Percentiles rank a stretch among this genome's conserved stretches.
These are phyloP conservation scores for Oryctes rhinoceros DNA, from an alignment of 1,140 invertebrate species.

Conservation along the genomic window DNA sequence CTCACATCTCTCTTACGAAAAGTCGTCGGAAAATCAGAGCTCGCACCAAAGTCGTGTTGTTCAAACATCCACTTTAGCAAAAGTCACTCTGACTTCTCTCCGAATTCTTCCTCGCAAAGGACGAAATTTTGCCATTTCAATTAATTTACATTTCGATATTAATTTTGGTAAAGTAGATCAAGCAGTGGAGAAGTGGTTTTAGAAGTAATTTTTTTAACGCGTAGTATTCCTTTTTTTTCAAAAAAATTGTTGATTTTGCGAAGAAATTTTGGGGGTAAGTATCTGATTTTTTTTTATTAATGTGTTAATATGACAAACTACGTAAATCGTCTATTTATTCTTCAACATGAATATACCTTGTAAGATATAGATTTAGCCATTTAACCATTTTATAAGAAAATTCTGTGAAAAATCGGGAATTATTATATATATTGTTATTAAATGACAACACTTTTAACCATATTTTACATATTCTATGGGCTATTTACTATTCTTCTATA, in stretches of 20 bases:
- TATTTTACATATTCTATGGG: no score
- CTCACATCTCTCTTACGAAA: constrained; percentile 28
- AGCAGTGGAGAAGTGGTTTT: neutral
- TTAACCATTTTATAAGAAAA: no score
- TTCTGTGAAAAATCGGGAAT: no score
- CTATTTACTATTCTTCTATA: neutral
- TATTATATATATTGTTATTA: no score
- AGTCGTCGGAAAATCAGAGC: constrained; percentile 22
- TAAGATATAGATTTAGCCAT: no score
- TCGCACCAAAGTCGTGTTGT: neutral
- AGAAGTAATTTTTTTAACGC: neutral
- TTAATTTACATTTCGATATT: neutral
- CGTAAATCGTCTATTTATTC: no score
- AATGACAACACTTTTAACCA: no score
- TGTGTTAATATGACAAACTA: no score
- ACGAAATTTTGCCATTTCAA: neutral
- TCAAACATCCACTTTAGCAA: neutral
- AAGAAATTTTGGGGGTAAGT: neutral
- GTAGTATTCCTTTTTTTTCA: neutral
- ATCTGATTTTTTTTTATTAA: neutral
- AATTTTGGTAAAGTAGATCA: neutral
- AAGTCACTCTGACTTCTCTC: neutral
- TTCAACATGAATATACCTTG: no score
- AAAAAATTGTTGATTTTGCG: neutral
- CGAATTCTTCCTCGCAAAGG: neutral